Base-by-base conservation (phyloP, 1,140 invertebrate species). In the Drosophila santomea region DNA sequence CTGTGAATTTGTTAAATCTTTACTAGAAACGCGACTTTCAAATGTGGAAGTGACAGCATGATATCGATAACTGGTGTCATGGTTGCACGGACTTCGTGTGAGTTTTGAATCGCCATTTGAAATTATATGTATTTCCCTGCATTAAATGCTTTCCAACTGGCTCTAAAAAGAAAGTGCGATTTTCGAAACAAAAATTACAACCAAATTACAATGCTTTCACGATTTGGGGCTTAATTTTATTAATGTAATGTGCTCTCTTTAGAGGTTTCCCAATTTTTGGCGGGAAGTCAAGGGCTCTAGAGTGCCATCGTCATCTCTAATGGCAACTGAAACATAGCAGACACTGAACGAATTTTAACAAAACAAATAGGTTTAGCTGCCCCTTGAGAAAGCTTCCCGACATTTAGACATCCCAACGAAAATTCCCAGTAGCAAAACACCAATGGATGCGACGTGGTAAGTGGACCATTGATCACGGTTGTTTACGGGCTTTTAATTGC, bases 221-320 rank as follows among this genome's bases (percentile, higher is more conserved):
- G 32, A 32, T 32, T 10, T 7, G 32, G 32, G 32, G 2, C 7
- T n/a, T 8, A 28, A 28, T 8, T 48, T 8, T 4, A 4, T 28
- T 1, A 23, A 28, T 4, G 2, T 15, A 2, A 17, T 5, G 10
- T 2, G 1, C n/a, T 0, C 10, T 14, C n/a, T 28, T 1, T 1
- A 3, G 2, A 8, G 23, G 10, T 10, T 20, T 48, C 8, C 7
- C 1, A 14, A 4, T 11, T 43, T 43, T 51, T 67, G 60, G 64
- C 64, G 64, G 44, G 25, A 43, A 36, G 14, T 12, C 8, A 1
- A 11, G 1, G 38, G 4, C 17, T 20, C 11, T 1, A 3, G 1
- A 20, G 59, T 67, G 45, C 2, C 60, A 67, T 67, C 64, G 20
- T 62, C 60, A 67, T 67, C 60, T 67, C 64, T 67, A 64, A 67